Base-by-base conservation (phyloP, 2,888 invertebrate species). In the Octonoba sinensis region DNA sequence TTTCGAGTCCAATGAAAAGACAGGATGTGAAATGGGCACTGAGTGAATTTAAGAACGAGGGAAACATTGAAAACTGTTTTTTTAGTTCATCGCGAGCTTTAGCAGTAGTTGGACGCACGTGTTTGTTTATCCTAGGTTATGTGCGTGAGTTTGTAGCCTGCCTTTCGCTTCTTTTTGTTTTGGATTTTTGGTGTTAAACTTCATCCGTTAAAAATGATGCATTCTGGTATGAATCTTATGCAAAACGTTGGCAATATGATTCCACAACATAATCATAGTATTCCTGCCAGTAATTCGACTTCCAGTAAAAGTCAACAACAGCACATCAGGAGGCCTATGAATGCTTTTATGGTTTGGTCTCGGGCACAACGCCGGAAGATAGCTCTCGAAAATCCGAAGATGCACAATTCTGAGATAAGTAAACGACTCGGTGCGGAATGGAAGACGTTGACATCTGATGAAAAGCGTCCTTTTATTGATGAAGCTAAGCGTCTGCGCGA, bases 271-370 rank as follows among this genome's bases (percentile, higher is more conserved):
- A 36, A 36, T 36, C 36, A 36, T 36, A 16, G 16, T 2, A 18
- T 20, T 3, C 12, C 15, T 8, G 15, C n/a, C 51, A 69, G 20
- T 16, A 65, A 49, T 16, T 15, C 60, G 12, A n/a, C 62, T 27
- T 47, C 49, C 15, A 18, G 13, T 18, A 62, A 70, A 11, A 47
- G 46, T 15, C 18, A n/a, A 20, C 36, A 69, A 18, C 22, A 22
- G n/a, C 87, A 88, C 76, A 89, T 90, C 8, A 89, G 89, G 82
- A 86, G 90, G 8, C 90, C 90, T 3, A 90, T 90, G 90, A 90
- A 90, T 85, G 89, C 89, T 15, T 90, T 90, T 85, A 90, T 90
- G 90, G 89, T 90, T n/a, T 90, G 90, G 90, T 89, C 89, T 13
- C 85, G 90, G n/a, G 89, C 89, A 3, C 89, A 89, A 85, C 78